Evolutionary conservation across 2,888 invertebrate species (phyloP).

Genomic region (Trachelus iudaicus): DNA sequence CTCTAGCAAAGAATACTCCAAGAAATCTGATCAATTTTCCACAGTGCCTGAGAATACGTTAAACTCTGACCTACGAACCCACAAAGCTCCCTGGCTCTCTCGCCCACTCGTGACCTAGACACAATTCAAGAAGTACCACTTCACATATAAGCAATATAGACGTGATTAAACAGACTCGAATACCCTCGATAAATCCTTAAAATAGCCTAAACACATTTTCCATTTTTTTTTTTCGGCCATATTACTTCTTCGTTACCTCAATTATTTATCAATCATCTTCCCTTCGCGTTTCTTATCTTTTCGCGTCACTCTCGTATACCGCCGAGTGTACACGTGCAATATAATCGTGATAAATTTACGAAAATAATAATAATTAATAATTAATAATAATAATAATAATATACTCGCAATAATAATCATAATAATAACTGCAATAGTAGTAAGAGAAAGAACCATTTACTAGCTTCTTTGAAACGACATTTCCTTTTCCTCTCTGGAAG

Average conservation of each 20-base stretch:
- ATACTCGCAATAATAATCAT: conserved; percentile 27
- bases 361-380: conserved; percentile 33
- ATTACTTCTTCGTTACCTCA: background rate
- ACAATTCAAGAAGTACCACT: conserved; percentile 44
- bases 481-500: conserved; percentile 34
- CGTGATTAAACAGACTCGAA: conserved; percentile 27
- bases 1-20: background rate
- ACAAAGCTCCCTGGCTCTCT: background rate
- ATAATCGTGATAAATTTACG: conserved; percentile 16
- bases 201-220: conserved; percentile 3
- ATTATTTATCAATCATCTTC: conserved; percentile 1
- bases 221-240: conserved; percentile 1
- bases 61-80: background rate
- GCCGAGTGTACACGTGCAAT: conserved; percentile 52
- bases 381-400: background rate
- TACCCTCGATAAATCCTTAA: conserved; percentile 20
- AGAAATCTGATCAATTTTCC: background rate
- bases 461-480: conserved; percentile 35
- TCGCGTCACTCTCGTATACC: conserved; percentile 13
- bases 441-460: conserved; percentile 37
- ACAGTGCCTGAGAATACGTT: background rate
- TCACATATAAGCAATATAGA: conserved; percentile 32
- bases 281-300: conserved; percentile 23
- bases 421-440: conserved; percentile 25
- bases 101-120: conserved; percentile 31